A percentile compares a stretch with the other conserved stretches of the same genome.
Conservation (phyloP, 2,797 vertebrate species). For the Dermochelys coriacea region DNA sequence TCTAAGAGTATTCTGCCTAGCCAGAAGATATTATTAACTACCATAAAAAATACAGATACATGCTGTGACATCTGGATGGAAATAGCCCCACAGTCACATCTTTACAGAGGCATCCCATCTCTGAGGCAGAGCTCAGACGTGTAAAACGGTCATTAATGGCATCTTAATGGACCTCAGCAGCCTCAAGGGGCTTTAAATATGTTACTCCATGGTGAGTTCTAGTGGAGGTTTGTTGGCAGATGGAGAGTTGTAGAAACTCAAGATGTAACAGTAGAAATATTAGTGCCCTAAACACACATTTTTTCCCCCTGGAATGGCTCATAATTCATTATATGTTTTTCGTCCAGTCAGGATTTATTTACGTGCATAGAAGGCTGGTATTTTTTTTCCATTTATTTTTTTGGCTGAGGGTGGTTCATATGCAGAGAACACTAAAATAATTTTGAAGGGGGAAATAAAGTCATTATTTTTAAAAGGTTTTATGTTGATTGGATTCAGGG, state of each 20-base stretch:
- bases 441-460: not conserved
- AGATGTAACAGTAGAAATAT: constrained; percentile 18
- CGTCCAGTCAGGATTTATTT: not conserved
- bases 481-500: not conserved
- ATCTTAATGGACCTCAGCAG: constrained; percentile 45
- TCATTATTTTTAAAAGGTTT: not conserved
- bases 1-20: constrained; percentile 32
- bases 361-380: not conserved
- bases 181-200: constrained; percentile 42
- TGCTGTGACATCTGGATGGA: constrained; percentile 65
- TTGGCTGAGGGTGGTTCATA: not conserved
- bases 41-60: constrained; percentile 46
- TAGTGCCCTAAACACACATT: constrained; percentile 31
- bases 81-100: constrained; percentile 36
- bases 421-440: not conserved
- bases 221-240: constrained; percentile 48
- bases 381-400: not conserved
- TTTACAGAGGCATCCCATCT: constrained; percentile 30
- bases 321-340: constrained; percentile 32
- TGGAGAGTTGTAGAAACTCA: constrained; percentile 35
- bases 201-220: constrained; percentile 19
- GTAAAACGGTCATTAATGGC: constrained; percentile 42
- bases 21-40: constrained; percentile 56
- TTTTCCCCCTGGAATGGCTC: not conserved
- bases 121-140: constrained; percentile 3